Evolutionary conservation across 2,113 vertebrate genomes (phyloP).

Genomic region (Catharus fuscescens): DNA sequence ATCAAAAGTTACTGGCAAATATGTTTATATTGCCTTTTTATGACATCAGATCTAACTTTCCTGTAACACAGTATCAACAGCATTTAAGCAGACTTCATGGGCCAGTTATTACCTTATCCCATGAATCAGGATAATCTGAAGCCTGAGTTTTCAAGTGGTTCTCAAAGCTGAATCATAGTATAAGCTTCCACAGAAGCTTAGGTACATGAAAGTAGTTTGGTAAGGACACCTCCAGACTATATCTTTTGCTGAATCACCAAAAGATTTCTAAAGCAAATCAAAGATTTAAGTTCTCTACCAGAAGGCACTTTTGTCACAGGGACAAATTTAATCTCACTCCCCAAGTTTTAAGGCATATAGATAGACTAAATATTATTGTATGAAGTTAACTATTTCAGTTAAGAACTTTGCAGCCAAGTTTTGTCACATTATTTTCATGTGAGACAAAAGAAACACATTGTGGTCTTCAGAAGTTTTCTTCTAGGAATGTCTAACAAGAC

Average conservation of each 20-base stretch:
- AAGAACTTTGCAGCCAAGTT: not conserved
- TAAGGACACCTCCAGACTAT: not conserved
- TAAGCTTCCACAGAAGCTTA: not conserved
- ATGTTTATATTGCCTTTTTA: not conserved
- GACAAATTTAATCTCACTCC: not conserved
- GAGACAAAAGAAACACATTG: not conserved
- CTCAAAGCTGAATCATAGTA: slow-evolving; percentile 1
- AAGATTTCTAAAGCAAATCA: not conserved
- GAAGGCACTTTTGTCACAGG: not conserved
- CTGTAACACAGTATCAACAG: not conserved
- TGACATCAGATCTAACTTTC: not conserved
- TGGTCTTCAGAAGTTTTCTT: not conserved
- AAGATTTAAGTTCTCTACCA: not conserved
- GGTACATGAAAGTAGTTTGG: not conserved
- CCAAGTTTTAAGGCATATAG: slow-evolving; percentile 2
- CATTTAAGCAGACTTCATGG: not conserved
- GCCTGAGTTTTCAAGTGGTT: not conserved
- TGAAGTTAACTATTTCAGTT: not conserved
- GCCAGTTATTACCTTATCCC: not conserved
- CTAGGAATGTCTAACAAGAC: not conserved
- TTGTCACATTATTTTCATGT: not conserved
- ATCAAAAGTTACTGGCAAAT: not conserved
- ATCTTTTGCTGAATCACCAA: not conserved
- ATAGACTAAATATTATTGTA: not conserved
- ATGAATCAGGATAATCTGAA: not conserved